Percentiles rank a stretch among this genome's conserved stretches.
phyloP scores from a whole-genome alignment of 2,797 vertebrate species.

The Enteromius viviparus region DNA sequence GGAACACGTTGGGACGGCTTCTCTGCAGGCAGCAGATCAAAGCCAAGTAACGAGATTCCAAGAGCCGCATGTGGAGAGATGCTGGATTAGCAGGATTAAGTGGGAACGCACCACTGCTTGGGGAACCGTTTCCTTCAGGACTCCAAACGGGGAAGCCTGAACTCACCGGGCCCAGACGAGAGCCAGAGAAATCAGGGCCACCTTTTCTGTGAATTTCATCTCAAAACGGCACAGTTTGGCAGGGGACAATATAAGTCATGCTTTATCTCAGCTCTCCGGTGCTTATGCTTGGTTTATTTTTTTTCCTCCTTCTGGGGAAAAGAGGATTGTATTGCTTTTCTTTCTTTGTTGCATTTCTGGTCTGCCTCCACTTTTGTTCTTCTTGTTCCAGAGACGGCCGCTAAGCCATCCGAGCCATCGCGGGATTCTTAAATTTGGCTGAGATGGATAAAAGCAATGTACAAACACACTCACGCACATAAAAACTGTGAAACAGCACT shows the following conservation, averaged over 20 bases:
- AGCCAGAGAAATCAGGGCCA: constrained; percentile 48
- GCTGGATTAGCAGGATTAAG: constrained; percentile 70
- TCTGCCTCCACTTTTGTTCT: constrained; percentile 32
- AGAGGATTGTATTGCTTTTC: constrained; percentile 21
- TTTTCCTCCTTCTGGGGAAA: constrained; percentile 3
- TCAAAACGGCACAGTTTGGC: constrained; percentile 28
- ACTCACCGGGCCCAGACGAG: constrained; percentile 52
- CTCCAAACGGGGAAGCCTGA: constrained; percentile 55
- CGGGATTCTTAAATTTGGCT: constrained; percentile 11
- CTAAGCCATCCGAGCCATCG: constrained; percentile 8
- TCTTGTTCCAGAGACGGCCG: background rate
- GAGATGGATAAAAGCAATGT: background rate
- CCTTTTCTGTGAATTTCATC: constrained; percentile 53
- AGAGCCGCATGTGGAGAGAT: constrained; percentile 58
- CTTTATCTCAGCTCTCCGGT: constrained; percentile 27
- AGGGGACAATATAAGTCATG: constrained; percentile 14
- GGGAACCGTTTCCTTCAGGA: constrained; percentile 55
- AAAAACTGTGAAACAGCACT: constrained; percentile 15
- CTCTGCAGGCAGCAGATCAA: constrained; percentile 65
- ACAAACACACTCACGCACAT: constrained; percentile 16
- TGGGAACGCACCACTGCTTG: constrained; percentile 64
- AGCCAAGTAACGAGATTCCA: constrained; percentile 64
- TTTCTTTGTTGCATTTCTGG: constrained; percentile 32
- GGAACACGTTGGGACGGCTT: constrained; percentile 50
- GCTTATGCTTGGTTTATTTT: constrained; percentile 17